Evolutionary conservation across 35 echinoderm and acorn worm species (phyloP).

Genomic region (Eucidaris tribuloides): DNA sequence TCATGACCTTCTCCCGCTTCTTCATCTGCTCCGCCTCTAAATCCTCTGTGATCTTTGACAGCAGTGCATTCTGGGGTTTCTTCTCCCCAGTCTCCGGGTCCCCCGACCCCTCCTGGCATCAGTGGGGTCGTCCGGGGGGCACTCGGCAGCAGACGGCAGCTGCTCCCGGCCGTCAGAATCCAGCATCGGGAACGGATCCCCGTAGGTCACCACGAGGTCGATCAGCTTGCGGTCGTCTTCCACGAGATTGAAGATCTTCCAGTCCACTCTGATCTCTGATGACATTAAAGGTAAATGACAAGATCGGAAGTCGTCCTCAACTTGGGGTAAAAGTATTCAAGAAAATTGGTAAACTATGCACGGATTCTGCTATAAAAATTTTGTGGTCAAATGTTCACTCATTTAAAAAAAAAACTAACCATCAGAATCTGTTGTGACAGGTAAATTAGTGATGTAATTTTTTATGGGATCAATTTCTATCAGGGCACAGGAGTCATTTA

Average conservation of each 20-base stretch:
- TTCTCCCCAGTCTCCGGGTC: neutral
- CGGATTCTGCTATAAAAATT: too few relatives aligned
- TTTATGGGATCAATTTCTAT: too few relatives aligned
- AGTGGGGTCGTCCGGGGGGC: neutral
- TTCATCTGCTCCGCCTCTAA: slow-evolving; percentile 20
- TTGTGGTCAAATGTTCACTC: too few relatives aligned
- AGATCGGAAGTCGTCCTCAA: too few relatives aligned
- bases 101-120: neutral
- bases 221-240: slow-evolving; percentile 74
- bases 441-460: too few relatives aligned
- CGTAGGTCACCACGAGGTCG: slow-evolving; percentile 79
- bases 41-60: slow-evolving; percentile 68
- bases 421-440: too few relatives aligned
- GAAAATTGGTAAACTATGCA: too few relatives aligned
- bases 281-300: too few relatives aligned
- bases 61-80: neutral
- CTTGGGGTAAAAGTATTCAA: too few relatives aligned
- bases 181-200: slow-evolving; percentile 75
- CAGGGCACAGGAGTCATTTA: too few relatives aligned
- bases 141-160: neutral
- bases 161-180: slow-evolving; percentile 67
- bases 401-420: too few relatives aligned
- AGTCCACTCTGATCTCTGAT: slow-evolving; percentile 87
- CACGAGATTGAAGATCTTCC: slow-evolving; percentile 75
- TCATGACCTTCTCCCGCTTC: slow-evolving; percentile 47